Percentiles rank a stretch among this genome's conserved stretches.
Conservation (phyloP, 2,888 invertebrate species). For the Myathropa florea region DNA sequence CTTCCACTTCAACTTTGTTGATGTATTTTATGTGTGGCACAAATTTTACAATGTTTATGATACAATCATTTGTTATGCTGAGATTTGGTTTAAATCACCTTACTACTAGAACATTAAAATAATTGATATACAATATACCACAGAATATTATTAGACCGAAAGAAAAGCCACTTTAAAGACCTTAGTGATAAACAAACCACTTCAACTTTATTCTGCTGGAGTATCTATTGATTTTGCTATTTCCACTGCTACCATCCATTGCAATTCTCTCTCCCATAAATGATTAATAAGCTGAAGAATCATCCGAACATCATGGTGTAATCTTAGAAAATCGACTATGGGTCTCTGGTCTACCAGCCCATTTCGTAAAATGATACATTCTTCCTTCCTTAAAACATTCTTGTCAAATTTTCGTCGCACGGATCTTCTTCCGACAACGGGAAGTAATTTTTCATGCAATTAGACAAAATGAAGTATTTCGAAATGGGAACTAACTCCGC, state of each 20-base stretch:
- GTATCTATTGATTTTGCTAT: neutral
- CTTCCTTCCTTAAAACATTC: neutral
- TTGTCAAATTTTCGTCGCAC: constrained; percentile 5
- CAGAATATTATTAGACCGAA: too few relatives aligned
- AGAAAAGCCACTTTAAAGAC: too few relatives aligned
- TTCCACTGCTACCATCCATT: neutral
- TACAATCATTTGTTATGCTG: too few relatives aligned
- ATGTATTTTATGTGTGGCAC: too few relatives aligned
- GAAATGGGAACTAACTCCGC: neutral
- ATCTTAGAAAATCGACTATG: neutral
- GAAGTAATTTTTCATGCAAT: constrained; percentile 38
- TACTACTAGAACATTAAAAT: too few relatives aligned
- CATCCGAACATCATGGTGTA: neutral
- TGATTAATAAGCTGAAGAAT: neutral
- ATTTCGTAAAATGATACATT: neutral
- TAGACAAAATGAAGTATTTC: constrained; percentile 11
- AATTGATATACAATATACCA: too few relatives aligned
- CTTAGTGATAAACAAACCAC: neutral
- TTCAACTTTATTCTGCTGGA: neutral
- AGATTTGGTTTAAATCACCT: too few relatives aligned
- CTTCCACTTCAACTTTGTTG: too few relatives aligned
- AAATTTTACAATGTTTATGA: too few relatives aligned
- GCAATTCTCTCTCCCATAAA: neutral
- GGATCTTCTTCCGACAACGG: neutral
- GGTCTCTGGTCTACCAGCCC: neutral